These are phyloP conservation scores for Electrona antarctica DNA, from an alignment of 2,113 vertebrate genomes.

Conservation along the genomic window DNA sequence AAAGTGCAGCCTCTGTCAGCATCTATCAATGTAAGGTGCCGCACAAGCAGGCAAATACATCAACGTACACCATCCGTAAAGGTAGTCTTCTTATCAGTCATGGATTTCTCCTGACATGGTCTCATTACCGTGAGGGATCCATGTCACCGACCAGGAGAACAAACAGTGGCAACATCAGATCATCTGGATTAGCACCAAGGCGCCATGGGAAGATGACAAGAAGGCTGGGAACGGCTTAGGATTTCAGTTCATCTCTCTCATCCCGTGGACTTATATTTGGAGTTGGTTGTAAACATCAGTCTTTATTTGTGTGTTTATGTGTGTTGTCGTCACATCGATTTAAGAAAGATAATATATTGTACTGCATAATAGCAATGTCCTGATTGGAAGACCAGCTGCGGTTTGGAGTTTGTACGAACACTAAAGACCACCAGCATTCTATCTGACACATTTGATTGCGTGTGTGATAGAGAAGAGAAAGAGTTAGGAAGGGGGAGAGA, in stretches of 20 bases:
- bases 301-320: conserved; percentile 1
- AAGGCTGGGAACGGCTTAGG: conserved; percentile 50
- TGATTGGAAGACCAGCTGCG: too few relatives aligned
- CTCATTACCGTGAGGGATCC: conserved; percentile 62
- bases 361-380: too few relatives aligned
- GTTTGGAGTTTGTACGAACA: too few relatives aligned
- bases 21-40: conserved; percentile 21
- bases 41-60: conserved; percentile 33
- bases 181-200: conserved; percentile 58
- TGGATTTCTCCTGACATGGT: conserved; percentile 43
- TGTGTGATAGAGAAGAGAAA: conserved; percentile 10
- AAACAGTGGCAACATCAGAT: conserved; percentile 67
- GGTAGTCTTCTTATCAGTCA: conserved; percentile 39
- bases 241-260: conserved; percentile 23
- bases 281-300: too few relatives aligned
- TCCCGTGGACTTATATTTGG: too few relatives aligned
- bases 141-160: conserved; percentile 59
- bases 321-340: too few relatives aligned
- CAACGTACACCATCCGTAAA: conserved; percentile 26
- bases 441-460: too few relatives aligned
- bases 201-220: conserved; percentile 60
- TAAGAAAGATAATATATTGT: too few relatives aligned
- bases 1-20: background rate
- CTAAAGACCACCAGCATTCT: too few relatives aligned
- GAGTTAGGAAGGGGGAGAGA: conserved; percentile 12